Evolutionary conservation across 2,888 invertebrate species (phyloP), one percentile per base, ranked within the genome.

Genomic region (Hydroisotoma schaefferi): DNA sequence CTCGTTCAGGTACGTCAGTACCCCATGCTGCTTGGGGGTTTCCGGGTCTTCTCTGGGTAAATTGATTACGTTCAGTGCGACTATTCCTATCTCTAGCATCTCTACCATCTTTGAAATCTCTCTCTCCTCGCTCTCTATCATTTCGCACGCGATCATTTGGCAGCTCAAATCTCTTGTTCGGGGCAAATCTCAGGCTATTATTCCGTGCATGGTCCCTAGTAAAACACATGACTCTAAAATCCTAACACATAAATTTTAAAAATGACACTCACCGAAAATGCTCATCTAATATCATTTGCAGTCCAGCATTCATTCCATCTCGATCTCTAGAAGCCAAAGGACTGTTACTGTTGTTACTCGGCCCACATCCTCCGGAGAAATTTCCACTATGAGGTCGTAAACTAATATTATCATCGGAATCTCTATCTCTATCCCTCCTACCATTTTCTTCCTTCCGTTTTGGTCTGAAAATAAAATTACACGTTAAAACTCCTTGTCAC

Each of bases 41-140:
- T 37, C 74, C 73, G 18, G 57, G 57, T 25, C 68, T 56, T 43
- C 61, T 62, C 40, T 6, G 25, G 25, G 6, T 63, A 58, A 26
- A 28, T n/a, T 59, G 55, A 44, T 63, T 61, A 6, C 73, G 59
- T 44, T 74, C 76, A 2, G 81, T 77, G 27, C 66, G 65, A 46
- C 75, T 74, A 37, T 52, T 6, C 26, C 47, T 5, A n/a, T 47
- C 47, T 23, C 73, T 6, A 15, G 15, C 73, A 15, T 74, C 66
- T 33, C 70, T 67, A 53, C 76, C 77, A 75, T 85, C 85, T 54
- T 86, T 55, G 25, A 51, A 46, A 3, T 66, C 66, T 33, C 65
- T 33, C 4, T 66, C 66, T 37, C 65, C 37, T 3, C 37, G 48
- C 20, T 53, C 52, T 25, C 53, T 15, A 22, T n/a, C 27, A 49